These are phyloP conservation scores for Rhinogobius similis DNA, from an alignment of 2,113 vertebrate species.

Conservation along the genomic window DNA sequence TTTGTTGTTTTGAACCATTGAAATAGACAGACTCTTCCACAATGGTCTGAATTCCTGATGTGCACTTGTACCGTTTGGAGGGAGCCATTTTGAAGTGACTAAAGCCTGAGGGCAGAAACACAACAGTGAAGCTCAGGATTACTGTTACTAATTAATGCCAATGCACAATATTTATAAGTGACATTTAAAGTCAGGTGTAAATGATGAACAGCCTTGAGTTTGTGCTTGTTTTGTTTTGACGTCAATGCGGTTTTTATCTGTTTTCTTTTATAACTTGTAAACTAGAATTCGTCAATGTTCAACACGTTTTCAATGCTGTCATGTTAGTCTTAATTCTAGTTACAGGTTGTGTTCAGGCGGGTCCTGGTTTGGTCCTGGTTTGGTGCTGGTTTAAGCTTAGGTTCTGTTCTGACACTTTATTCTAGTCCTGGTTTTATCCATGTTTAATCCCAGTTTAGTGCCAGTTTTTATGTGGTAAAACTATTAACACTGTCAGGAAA, in stretches of 20 bases:
- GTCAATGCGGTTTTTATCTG: constrained; percentile 16
- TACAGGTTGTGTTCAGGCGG: too few species aligned
- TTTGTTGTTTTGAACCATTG: neutral
- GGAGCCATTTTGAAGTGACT: constrained; percentile 38
- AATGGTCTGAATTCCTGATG: neutral
- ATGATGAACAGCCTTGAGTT: neutral
- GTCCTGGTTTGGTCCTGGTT: too few species aligned
- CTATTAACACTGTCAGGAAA: too few species aligned
- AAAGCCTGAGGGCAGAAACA: neutral
- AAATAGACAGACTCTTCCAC: neutral
- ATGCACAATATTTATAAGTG: constrained; percentile 61
- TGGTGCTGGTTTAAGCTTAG: too few species aligned
- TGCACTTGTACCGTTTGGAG: constrained; percentile 2
- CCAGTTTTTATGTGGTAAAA: too few species aligned
- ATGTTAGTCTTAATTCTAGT: too few species aligned
- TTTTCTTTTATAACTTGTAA: neutral
- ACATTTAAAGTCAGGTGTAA: constrained; percentile 53
- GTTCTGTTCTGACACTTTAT: too few species aligned
- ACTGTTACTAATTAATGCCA: constrained; percentile 27
- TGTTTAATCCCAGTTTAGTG: too few species aligned
- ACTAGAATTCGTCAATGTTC: too few species aligned
- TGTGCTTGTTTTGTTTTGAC: constrained; percentile 21
- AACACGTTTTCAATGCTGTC: too few species aligned
- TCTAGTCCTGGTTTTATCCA: too few species aligned
- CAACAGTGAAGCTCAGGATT: constrained; percentile 42